Evolutionary conservation across 2,888 invertebrate species (phyloP).

Genomic region (Chrysolina haemoptera): DNA sequence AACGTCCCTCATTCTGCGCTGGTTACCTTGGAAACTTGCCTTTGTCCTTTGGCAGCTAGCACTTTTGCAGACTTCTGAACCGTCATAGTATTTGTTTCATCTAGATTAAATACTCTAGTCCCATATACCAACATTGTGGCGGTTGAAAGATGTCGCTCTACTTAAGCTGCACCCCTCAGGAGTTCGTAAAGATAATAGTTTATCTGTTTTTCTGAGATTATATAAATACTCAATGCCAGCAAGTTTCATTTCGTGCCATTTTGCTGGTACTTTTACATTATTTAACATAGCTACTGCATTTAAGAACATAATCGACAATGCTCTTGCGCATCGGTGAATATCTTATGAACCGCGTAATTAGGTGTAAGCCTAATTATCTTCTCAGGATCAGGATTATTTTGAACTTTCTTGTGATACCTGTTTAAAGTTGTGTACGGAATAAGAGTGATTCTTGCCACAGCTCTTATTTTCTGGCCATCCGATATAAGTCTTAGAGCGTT

Average conservation of each 20-base stretch:
- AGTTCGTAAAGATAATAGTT: constrained; percentile 9
- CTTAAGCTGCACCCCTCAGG: constrained; percentile 10
- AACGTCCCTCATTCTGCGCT: no score
- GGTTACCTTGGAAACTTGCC: no score
- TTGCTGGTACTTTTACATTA: no score
- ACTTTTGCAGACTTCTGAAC: no score
- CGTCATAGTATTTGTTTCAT: no score
- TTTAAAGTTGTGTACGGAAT: no score
- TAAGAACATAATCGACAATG: background rate
- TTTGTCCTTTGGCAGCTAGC: no score
- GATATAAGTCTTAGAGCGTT: background rate
- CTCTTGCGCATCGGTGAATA: background rate
- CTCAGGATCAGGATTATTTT: background rate
- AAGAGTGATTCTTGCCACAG: background rate
- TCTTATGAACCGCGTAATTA: background rate
- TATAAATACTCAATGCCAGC: no score
- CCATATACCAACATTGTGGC: background rate
- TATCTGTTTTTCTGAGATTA: constrained; percentile 22
- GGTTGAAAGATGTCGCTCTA: background rate
- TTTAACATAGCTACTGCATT: no score
- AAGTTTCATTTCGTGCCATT: no score
- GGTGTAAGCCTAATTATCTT: background rate
- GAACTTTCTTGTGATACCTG: background rate
- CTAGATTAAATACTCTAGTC: background rate
- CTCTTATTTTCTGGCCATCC: background rate